A percentile compares a stretch with the other conserved stretches of the same genome.
phyloP scores from a whole-genome alignment of 2,797 vertebrate species.

The Masticophis lateralis region DNA sequence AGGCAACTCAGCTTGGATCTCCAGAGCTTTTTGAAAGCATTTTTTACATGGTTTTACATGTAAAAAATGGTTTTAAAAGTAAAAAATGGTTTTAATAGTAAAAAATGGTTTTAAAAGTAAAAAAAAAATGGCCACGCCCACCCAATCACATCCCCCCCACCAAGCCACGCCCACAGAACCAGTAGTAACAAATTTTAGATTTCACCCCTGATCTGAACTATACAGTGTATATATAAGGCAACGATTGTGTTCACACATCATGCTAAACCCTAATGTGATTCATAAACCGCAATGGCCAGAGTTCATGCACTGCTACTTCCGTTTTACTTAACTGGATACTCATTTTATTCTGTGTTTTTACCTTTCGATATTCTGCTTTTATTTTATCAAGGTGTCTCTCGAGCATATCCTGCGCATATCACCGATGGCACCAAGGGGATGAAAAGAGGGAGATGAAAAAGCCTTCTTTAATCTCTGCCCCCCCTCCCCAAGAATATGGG shows the following conservation, averaged over 20 bases:
- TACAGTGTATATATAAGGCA: neutral
- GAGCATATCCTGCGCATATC: neutral
- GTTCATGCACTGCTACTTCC: neutral
- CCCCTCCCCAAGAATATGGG: neutral
- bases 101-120: too few relatives aligned
- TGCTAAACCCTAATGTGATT: neutral
- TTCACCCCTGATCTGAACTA: neutral
- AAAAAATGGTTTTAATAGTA: too few relatives aligned
- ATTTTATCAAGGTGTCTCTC: neutral
- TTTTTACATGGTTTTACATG: too few relatives aligned
- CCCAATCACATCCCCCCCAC: too few relatives aligned
- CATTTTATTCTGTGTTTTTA: neutral
- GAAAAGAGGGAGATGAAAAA: neutral
- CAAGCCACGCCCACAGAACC: too few relatives aligned
- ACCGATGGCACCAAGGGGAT: neutral
- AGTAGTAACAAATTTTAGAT: too few relatives aligned
- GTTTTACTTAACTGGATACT: neutral
- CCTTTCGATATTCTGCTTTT: neutral
- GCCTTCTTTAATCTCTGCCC: neutral
- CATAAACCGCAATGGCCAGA: neutral
- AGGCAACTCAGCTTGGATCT: too few relatives aligned
- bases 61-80: too few relatives aligned
- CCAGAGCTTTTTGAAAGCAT: too few relatives aligned
- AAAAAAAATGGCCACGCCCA: too few relatives aligned
- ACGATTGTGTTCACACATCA: neutral